Base-by-base conservation (phyloP, 2,888 invertebrate species). In the Hyposoter dolosus region DNA sequence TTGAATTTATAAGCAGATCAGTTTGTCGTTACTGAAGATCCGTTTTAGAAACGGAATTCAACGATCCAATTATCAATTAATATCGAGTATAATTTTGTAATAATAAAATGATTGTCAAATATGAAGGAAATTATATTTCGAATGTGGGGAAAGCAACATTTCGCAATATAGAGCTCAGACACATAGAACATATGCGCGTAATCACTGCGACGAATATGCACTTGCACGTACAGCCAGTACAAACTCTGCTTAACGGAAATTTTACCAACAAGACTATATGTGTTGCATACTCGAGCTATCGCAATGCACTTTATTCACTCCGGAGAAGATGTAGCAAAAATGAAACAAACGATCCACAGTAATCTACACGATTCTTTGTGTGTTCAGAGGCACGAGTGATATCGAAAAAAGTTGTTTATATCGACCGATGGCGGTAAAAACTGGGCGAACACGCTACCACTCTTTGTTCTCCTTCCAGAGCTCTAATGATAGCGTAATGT, bases 381-480 rank as follows among this genome's bases (percentile, higher is more conserved):
- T 45, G 23, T 47, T 71, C 69, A 47, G 15, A 56, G 40, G 40
- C 63, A 60, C 56, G 23, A 19, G 77, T 50, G 82, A 74, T 82
- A 82, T 72, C 74, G 74, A 23, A 77, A 66, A 63, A 76, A 40
- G 19, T 47, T 12, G 60, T 60, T 19, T 23, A 50, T 85, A 82
- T 85, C 85, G 19, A 71, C 45, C 32, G 28, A 78, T 40, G 68
- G 35, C 60, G 68, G 68, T 23, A 78, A 68, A 43, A 78, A 74
- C 10, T 1, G 23, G 15, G 23, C 10, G 66, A 19, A 40, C 47
- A 74, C 32, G 32, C 77, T 53, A 63, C 63, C 63, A 47, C 35
- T 77, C 82, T 69, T 85, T 82, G 82, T 82, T 82, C 82, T 50
- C 68, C 47, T 32, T 17, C 65, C 28, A 15, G 17, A 45, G 35